Base-by-base conservation (phyloP, 2,888 invertebrate genomes). In the Hydriomena furcata region DNA sequence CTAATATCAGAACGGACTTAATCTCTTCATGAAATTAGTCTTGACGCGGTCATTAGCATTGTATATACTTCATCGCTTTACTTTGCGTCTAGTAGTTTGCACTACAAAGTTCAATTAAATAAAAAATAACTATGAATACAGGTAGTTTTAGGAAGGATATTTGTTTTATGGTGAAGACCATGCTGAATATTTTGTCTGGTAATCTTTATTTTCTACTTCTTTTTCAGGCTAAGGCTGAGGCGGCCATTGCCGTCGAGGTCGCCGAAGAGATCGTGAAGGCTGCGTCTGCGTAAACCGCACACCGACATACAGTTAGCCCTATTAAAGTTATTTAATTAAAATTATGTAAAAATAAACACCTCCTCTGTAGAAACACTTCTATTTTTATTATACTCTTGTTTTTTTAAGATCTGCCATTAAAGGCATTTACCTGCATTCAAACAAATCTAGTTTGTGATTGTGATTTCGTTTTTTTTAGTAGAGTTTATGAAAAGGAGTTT, bases 251-350 rank as follows among this genome's bases (percentile, higher is more conserved):
- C 25, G 91, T 99, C 5, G 99, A 99, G 90, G 98, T 98, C 43
- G 97, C 96, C 41, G 98, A 99, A 87, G 98, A 98, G 63, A 92
- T 99, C 65, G 94, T 97, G 44, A 96, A 96, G 85, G 98, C 98
- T 57, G 92, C 93, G n/a, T 66, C 82, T 8, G 80, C 78, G 74
- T 88, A 82, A 71, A 59, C 47, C 6, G 36, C 48, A 11, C 36
- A 50, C 41, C 43, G 43, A 48, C 35, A 43, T 65, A 70, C 66
- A 59, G 71, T 75, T 84, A 83, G 81, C 73, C 60, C 66, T 73
- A 70, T 75, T 77, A 73, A 71, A 80, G 79, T 75, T 73, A 74
- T 71, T 73, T 75, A 74, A 74, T 71, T 74, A 73, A 71, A 70
- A 71, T 64, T 69, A 74, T 72, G 63, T 74, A 74, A 73, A 69